Percentiles rank a stretch among this genome's conserved stretches.
Conservation (phyloP, 2,888 invertebrate genomes). For the Nemapogon koenigi region DNA sequence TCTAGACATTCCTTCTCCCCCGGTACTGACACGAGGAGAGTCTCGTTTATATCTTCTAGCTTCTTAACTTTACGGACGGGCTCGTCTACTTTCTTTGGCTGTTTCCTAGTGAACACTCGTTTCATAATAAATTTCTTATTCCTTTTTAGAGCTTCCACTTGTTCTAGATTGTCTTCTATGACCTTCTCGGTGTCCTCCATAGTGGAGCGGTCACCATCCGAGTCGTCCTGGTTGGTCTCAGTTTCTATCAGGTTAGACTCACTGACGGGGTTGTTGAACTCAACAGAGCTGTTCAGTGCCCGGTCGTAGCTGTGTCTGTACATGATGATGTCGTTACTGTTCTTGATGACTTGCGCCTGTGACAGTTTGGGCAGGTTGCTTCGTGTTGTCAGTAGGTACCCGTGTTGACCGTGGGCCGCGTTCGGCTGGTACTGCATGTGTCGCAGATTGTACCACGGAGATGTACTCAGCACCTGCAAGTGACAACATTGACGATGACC, state of each 20-base stretch:
- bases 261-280: slow-evolving; percentile 32
- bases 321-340: not conserved
- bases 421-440: slow-evolving; percentile 68
- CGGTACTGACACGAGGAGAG: slow-evolving; percentile 23
- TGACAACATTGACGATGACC: too few relatives aligned
- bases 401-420: slow-evolving; percentile 41
- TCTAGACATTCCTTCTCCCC: slow-evolving; percentile 37
- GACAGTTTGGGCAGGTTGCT: not conserved
- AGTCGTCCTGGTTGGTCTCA: slow-evolving; percentile 10
- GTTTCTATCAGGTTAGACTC: too few relatives aligned
- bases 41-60: too few relatives aligned
- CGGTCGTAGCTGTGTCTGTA: not conserved
- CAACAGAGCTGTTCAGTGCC: not conserved
- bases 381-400: slow-evolving; percentile 27
- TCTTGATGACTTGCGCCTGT: too few relatives aligned
- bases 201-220: slow-evolving; percentile 15
- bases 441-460: slow-evolving; percentile 67
- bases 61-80: not conserved
- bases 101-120: too few relatives aligned
- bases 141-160: slow-evolving; percentile 1
- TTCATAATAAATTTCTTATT: too few relatives aligned
- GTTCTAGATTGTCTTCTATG: not conserved
- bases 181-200: slow-evolving; percentile 7
- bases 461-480: slow-evolving; percentile 37
- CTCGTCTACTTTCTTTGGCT: not conserved